Evolutionary conservation across 2,113 vertebrate species (phyloP), one percentile per base, ranked within the genome.

Genomic region (Rhinolophus sinicus): DNA sequence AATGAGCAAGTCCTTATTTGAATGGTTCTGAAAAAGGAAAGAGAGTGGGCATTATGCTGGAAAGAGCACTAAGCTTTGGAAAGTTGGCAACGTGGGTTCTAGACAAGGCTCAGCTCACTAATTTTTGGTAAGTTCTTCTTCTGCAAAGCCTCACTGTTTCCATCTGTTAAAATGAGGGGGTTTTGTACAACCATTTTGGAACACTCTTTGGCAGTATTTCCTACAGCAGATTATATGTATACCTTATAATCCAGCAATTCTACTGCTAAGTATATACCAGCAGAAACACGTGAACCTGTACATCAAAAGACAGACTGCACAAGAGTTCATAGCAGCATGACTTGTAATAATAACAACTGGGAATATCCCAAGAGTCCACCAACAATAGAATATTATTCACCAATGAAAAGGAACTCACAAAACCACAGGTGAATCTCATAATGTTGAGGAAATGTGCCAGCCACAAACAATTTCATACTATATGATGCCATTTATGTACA

Each of bases 161-260:
- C 84, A 67, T 35, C 54, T 95, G 6, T 94, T 90, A 90, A 94
- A 97, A 28, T 38, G 22, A 92, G 94, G 30, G 33, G 26, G 94
- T 92, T 97, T 81, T 38, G 26, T 88, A 33, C 5, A 91, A 94
- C 44, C 28, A 40, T 21, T 92, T 86, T 80, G 76, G 54, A 92
- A 65, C 58, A 60, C 56, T 72, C 64, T 91, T 73, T 95, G 80
- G 82, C 35, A 94, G 24, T 75, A 30, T 33, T 14, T 80, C 5
- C 70, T 81, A 47, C 2, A 93, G 65, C 33, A 58, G 47, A 93
- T 86, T 65, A 62, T 52, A 35, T 11, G 4, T 64, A n/a, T 58
- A 58, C 6, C 7, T 30, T 65, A 6, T n/a, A 60, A 58, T 64
- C 16, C n/a, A 90, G 60, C 9, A 72, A 67, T 69, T 78, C 14